A percentile compares a stretch with the other conserved stretches of the same genome.
These are phyloP conservation scores for Kryptolebias marmoratus DNA, from an alignment of 2,113 vertebrate species.

Conservation along the genomic window DNA sequence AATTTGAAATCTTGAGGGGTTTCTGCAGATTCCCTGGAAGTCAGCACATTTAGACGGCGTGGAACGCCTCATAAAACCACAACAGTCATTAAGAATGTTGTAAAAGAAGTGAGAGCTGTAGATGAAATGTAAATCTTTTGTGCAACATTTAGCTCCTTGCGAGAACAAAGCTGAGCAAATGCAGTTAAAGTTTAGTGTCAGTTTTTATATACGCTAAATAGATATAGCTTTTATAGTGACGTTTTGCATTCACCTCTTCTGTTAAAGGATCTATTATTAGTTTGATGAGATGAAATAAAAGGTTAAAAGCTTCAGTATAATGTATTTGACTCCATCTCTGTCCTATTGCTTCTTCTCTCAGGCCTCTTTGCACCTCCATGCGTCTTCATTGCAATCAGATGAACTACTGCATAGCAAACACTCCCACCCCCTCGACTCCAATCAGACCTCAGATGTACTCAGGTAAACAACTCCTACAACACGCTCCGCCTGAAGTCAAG, in stretches of 20 bases:
- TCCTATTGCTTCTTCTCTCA: constrained; percentile 24
- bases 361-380: constrained; percentile 98
- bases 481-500: constrained; percentile 13
- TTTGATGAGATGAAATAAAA: constrained; percentile 43
- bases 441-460: constrained; percentile 99
- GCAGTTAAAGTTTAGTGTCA: background rate
- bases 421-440: constrained; percentile 99
- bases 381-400: constrained; percentile 99
- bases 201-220: background rate
- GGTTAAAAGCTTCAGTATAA: constrained; percentile 31
- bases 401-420: constrained; percentile 99
- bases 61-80: constrained; percentile 1
- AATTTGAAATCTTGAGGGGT: no score
- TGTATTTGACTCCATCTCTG: constrained; percentile 13
- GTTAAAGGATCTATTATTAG: constrained; percentile 26
- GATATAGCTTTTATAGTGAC: no score
- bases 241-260: background rate
- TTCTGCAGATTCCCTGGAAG: no score
- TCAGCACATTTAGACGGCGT: background rate
- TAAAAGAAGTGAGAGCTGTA: constrained; percentile 7
- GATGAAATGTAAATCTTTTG: constrained; percentile 6
- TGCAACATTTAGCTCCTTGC: background rate
- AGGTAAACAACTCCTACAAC: constrained; percentile 80
- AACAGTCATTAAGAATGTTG: background rate
- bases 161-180: background rate